Evolutionary conservation across 2,888 invertebrate genomes (phyloP), one percentile per base, ranked within the genome.

Genomic region (Crematogaster levior): DNA sequence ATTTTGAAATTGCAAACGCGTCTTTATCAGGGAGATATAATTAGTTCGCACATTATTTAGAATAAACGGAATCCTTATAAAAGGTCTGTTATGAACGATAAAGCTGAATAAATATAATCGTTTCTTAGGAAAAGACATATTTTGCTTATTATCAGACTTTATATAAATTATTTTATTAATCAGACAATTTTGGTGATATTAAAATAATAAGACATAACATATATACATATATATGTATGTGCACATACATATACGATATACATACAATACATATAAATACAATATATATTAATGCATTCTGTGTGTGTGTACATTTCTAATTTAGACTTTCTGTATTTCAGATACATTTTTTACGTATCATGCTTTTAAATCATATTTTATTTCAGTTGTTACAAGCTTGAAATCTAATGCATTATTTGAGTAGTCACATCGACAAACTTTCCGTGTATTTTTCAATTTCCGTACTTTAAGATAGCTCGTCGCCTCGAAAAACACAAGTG

Each of bases 371-470:
- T 53, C 15, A 24, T 53, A 53, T 6, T 12, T 70, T 70, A 53
- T 70, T 18, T 51, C 12, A 53, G 6, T 7, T 30, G 40, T 9
- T 18, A 30, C 4, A 24, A 48, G 40, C 87, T 87, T 82, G 75
- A 75, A 85, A 81, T 77, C 81, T 86, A 85, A 86, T 86, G 82
- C 83, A 83, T 86, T 82, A 90, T 91, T 89, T 92, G 87, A 89
- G 89, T 91, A 91, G 88, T 90, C 88, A 63, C 40, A 91, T 91
- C 89, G 91, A 82, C 87, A 84, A 91, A 92, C 86, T 91, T 90
- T 85, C 65, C 82, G 66, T 66, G 83, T 89, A 88, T 92, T 91
- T 91, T 91, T 90, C 92, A 91, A 90, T 91, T 91, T 87, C 86
- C 86, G 60, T 79, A 68, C 83, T 73, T 82, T 74, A 86, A 86